A percentile compares a stretch with the other conserved stretches of the same genome.
Conservation (phyloP, 92 coral and sea anemone genomes). For the Zoanthus sociatus region DNA sequence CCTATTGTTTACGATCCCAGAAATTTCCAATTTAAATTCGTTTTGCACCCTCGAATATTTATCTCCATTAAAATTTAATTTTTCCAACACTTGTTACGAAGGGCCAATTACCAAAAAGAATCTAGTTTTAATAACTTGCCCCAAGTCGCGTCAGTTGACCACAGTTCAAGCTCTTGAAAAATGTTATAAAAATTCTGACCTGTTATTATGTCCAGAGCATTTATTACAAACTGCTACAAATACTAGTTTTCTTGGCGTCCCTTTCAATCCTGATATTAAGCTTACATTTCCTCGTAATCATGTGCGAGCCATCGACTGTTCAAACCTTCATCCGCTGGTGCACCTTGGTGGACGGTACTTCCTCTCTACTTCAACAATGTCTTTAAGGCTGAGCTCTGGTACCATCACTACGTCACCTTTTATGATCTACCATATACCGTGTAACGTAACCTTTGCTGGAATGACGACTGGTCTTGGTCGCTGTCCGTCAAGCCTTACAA, state of each 20-base stretch:
- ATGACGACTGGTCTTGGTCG: conserved; percentile 45
- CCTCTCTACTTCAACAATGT: background rate
- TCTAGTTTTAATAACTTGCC: conserved; percentile 27
- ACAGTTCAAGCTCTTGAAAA: conserved; percentile 34
- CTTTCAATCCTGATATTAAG: conserved; percentile 38
- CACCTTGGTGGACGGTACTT: conserved; percentile 9
- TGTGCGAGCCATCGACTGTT: conserved; percentile 14
- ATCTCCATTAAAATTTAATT: conserved; percentile 38
- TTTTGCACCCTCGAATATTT: conserved; percentile 16
- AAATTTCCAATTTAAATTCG: background rate
- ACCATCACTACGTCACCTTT: conserved; percentile 43
- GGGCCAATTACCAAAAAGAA: conserved; percentile 40
- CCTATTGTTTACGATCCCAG: conserved; percentile 19
- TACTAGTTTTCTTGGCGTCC: conserved; percentile 49
- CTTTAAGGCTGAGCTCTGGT: conserved; percentile 39
- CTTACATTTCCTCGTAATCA: conserved; percentile 49
- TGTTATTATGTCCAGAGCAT: background rate
- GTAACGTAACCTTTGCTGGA: conserved; percentile 50
- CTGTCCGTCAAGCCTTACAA: conserved; percentile 41
- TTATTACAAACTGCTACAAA: background rate
- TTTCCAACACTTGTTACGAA: conserved; percentile 15
- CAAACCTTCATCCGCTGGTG: conserved; percentile 4
- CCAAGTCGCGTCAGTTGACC: conserved; percentile 19
- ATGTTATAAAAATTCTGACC: conserved; percentile 30
- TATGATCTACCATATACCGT: conserved; percentile 58